Evolutionary conservation across 1,140 invertebrate species (phyloP).

Genomic region (Drosophila kepulauana): DNA sequence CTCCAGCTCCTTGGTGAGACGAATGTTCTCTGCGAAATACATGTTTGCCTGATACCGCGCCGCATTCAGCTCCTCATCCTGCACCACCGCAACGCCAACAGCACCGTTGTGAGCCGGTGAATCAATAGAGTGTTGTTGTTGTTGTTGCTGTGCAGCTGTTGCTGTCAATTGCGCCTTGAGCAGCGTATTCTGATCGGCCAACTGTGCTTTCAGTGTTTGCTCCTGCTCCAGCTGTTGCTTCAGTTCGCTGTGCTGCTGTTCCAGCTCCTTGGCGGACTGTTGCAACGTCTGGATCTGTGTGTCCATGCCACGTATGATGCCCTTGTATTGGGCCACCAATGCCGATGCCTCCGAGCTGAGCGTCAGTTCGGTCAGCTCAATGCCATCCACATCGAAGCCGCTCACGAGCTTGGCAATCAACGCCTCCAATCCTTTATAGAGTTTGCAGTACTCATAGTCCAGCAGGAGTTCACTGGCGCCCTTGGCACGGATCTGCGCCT

Average conservation of each 20-base stretch:
- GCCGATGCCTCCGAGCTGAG: conserved; percentile 86
- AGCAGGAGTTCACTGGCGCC: conserved; percentile 93
- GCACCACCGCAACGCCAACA: background rate
- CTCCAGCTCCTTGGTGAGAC: conserved; percentile 83
- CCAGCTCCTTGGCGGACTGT: conserved; percentile 86
- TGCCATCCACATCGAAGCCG: conserved; percentile 78
- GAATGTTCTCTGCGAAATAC: conserved; percentile 81
- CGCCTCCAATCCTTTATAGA: conserved; percentile 92
- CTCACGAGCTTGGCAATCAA: conserved; percentile 76
- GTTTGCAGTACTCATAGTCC: conserved; percentile 97
- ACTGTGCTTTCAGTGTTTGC: conserved; percentile 89
- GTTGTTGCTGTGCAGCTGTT: conserved; percentile 29
- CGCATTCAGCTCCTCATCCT: conserved; percentile 60
- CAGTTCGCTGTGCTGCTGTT: conserved; percentile 86
- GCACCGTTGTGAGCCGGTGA: background rate
- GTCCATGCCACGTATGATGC: conserved; percentile 95
- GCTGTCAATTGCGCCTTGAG: conserved; percentile 90
- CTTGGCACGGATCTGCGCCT: conserved; percentile 94
- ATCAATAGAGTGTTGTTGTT: conserved; percentile 3
- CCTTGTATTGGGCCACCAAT: conserved; percentile 93
- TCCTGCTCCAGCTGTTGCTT: conserved; percentile 89
- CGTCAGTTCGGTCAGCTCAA: conserved; percentile 86
- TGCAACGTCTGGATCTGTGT: conserved; percentile 89
- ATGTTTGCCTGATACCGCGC: conserved; percentile 77
- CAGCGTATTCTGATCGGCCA: conserved; percentile 95